A percentile compares a stretch with the other conserved stretches of the same genome.
These are phyloP conservation scores for Drosophila bipectinata DNA, from an alignment of 1,140 invertebrate genomes.

Conservation along the genomic window DNA sequence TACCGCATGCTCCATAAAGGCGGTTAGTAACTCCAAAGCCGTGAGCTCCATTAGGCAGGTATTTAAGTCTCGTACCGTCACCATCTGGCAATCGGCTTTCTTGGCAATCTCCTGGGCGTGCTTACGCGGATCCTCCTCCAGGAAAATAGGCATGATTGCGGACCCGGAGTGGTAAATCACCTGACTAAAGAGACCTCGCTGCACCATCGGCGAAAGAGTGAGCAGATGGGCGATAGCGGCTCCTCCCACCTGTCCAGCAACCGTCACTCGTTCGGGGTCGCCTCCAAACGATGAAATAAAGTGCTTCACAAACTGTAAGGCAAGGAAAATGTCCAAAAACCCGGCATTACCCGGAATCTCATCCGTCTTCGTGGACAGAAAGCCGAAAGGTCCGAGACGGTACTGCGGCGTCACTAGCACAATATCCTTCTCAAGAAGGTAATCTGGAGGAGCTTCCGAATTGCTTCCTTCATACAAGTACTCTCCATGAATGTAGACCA, in stretches of 20 bases:
- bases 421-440: conserved; percentile 90
- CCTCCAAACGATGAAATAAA: conserved; percentile 89
- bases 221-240: conserved; percentile 84
- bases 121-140: conserved; percentile 76
- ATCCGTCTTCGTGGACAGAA: conserved; percentile 85
- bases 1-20: conserved; percentile 80
- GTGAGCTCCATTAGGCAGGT: conserved; percentile 73
- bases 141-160: conserved; percentile 78
- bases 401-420: conserved; percentile 93
- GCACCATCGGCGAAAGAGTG: conserved; percentile 83
- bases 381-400: conserved; percentile 87
- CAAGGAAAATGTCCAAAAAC: conserved; percentile 87
- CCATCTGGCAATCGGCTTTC: conserved; percentile 69
- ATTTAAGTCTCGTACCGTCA: conserved; percentile 76
- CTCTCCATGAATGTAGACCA: conserved; percentile 83
- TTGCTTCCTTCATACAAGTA: conserved; percentile 82
- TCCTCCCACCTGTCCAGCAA: conserved; percentile 87
- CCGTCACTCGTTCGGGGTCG: conserved; percentile 86
- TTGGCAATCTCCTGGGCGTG: conserved; percentile 76
- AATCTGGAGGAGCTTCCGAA: conserved; percentile 89
- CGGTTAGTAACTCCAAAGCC: conserved; percentile 68
- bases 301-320: conserved; percentile 86
- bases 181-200: conserved; percentile 71
- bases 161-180: conserved; percentile 82
- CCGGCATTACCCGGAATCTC: conserved; percentile 89